Evolutionary conservation across 2,888 invertebrate genomes (phyloP).

Genomic region (Fragum fragum): DNA sequence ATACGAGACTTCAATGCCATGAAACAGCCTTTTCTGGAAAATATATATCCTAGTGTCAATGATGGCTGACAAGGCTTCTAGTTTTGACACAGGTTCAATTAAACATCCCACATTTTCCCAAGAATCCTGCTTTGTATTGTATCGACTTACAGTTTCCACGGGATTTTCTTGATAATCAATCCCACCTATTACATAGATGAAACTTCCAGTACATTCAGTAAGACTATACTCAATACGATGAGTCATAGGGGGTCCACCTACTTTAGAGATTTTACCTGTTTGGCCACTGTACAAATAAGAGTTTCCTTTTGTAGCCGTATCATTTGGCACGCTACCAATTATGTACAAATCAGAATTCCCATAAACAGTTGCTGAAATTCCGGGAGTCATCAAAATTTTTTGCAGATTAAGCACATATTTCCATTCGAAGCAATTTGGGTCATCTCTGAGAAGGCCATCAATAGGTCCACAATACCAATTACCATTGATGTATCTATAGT

Average conservation of each 20-base stretch:
- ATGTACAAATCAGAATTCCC: conserved; percentile 27
- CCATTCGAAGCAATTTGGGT: neutral
- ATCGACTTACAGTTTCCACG: conserved; percentile 22
- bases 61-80: conserved; percentile 8
- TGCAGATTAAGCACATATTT: neutral
- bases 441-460: conserved; percentile 5
- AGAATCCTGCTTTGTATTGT: conserved; percentile 18
- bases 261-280: neutral
- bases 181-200: conserved; percentile 22
- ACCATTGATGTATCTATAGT: neutral
- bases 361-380: neutral
- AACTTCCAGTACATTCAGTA: conserved; percentile 4
- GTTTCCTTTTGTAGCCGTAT: neutral
- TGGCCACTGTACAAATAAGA: conserved; percentile 8
- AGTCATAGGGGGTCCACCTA: neutral
- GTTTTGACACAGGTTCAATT: neutral
- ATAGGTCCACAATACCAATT: conserved; percentile 16
- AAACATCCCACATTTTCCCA: conserved; percentile 33
- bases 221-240: conserved; percentile 17
- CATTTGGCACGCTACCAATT: neutral
- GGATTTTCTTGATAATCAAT: neutral
- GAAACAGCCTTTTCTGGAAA: conserved; percentile 17
- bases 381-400: conserved; percentile 10
- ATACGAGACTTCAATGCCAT: neutral
- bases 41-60: conserved; percentile 17